Evolutionary conservation across 2,113 vertebrate species (phyloP).

Genomic region (Psittacula cyanocephala): DNA sequence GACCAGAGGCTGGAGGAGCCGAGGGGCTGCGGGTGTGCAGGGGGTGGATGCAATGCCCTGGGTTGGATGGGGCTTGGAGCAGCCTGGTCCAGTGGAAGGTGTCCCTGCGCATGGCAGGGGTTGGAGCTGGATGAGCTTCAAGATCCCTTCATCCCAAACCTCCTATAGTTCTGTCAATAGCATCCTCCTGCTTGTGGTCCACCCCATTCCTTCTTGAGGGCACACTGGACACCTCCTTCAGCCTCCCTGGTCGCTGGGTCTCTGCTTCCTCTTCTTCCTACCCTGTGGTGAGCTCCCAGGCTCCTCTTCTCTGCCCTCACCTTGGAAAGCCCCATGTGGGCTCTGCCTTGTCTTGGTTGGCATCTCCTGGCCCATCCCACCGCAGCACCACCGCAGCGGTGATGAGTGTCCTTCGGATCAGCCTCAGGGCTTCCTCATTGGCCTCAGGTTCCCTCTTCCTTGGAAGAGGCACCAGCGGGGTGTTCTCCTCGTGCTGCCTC

Average conservation of each 20-base stretch:
- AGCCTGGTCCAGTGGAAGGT: too few species aligned
- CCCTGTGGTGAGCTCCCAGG: background rate
- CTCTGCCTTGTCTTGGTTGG: background rate
- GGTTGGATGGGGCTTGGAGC: too few species aligned
- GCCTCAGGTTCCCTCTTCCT: background rate
- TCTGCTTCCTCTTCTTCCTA: background rate
- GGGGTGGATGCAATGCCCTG: too few species aligned
- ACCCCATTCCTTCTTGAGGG: rapidly evolving
- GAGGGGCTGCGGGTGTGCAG: too few species aligned
- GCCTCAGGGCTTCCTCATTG: background rate
- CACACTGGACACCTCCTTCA: too few species aligned
- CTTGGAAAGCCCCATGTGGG: rapidly evolving
- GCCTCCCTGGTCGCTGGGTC: background rate
- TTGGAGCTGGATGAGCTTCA: background rate
- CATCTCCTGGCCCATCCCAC: background rate
- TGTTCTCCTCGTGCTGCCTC: rapidly evolving
- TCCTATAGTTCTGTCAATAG: background rate
- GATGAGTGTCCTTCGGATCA: rapidly evolving
- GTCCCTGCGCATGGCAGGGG: too few species aligned
- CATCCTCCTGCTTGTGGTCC: background rate
- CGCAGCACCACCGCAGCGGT: background rate
- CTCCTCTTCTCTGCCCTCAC: background rate
- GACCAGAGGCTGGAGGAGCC: too few species aligned
- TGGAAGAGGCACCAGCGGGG: background rate
- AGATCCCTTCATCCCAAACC: background rate